Evolutionary conservation across 2,888 invertebrate genomes (phyloP), one percentile per base, ranked within the genome.

Genomic region (Epistrophe grossulariae): DNA sequence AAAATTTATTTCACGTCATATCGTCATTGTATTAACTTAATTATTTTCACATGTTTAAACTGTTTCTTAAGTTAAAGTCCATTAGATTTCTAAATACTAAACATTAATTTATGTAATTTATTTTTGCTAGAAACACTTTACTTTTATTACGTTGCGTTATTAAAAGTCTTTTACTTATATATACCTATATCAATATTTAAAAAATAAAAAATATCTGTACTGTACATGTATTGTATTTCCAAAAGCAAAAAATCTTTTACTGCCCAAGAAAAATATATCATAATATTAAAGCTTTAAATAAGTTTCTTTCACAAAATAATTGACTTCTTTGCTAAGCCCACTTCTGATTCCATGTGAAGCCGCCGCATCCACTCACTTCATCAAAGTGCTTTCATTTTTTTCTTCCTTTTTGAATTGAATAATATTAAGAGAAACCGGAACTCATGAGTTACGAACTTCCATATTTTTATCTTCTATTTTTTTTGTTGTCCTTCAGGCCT

Each of bases 371-470:
- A 52, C 70, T 55, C 9, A 24, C 17, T 43, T 17, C 40, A 73
- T 17, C 15, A 70, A 74, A 73, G 50, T 74, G 70, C 40, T 84
- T 74, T 80, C 62, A 48, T 84, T 35, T 43, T 80, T 76, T 55
- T 19, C 19, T 79, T 84, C 35, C 52, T 71, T 43, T 38, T 76
- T 38, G 59, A 80, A 84, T 76, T 70, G 84, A 71, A 74, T 81
- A 71, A 82, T 59, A 78, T 81, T 78, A 81, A 81, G 73, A 70
- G 77, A 81, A 60, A 78, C 81, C 85, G 85, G 78, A 85, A 60
- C 55, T 57, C 70, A 81, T 82, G 81, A 85, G 78, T 85, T 81
- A 85, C 85, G 70, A 70, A 85, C 81, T 85, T 81, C 81, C 78
- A 66, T 66, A 17, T 31, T 80, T 77, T 50, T 57, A 78, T 64